A percentile compares a stretch with the other conserved stretches of the same genome.
phyloP scores from a whole-genome alignment of 1,140 invertebrate genomes.

The Asbolus verrucosus region DNA sequence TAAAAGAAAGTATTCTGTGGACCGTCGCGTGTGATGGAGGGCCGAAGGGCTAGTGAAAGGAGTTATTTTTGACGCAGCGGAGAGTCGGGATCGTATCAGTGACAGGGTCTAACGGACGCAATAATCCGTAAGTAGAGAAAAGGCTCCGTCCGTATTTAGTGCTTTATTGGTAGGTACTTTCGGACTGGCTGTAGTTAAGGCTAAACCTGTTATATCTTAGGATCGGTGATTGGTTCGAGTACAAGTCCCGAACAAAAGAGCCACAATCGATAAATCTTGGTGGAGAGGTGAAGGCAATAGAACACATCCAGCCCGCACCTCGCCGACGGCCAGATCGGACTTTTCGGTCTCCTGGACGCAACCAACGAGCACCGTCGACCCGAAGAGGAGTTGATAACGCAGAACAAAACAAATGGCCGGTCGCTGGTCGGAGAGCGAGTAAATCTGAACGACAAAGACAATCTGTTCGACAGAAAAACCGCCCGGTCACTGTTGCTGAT shows the following conservation, averaged over 20 bases:
- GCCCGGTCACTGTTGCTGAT: conserved; percentile 37
- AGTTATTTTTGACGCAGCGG: neutral
- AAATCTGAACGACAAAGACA: conserved; percentile 47
- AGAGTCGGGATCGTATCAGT: neutral
- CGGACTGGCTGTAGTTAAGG: conserved; percentile 41
- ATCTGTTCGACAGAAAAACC: conserved; percentile 37
- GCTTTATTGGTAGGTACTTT: conserved; percentile 45
- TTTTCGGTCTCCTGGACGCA: conserved; percentile 41
- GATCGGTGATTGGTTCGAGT: conserved; percentile 47
- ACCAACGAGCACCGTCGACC: conserved; percentile 34
- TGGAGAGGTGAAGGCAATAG: conserved; percentile 45
- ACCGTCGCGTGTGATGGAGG: neutral
- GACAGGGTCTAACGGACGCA: conserved; percentile 9
- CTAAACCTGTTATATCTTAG: conserved; percentile 48
- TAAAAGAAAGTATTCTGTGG: neutral
- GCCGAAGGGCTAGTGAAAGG: neutral
- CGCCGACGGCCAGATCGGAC: conserved; percentile 25
- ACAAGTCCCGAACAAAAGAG: conserved; percentile 48
- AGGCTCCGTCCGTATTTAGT: conserved; percentile 28
- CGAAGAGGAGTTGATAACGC: conserved; percentile 47
- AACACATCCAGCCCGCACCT: conserved; percentile 34
- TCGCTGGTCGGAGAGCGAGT: conserved; percentile 43
- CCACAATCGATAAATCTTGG: conserved; percentile 51
- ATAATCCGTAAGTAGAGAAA: conserved; percentile 7
- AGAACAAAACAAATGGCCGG: conserved; percentile 50